phyloP scores from a whole-genome alignment of 2,113 vertebrate species.

The Chlorodrepanis virens region DNA sequence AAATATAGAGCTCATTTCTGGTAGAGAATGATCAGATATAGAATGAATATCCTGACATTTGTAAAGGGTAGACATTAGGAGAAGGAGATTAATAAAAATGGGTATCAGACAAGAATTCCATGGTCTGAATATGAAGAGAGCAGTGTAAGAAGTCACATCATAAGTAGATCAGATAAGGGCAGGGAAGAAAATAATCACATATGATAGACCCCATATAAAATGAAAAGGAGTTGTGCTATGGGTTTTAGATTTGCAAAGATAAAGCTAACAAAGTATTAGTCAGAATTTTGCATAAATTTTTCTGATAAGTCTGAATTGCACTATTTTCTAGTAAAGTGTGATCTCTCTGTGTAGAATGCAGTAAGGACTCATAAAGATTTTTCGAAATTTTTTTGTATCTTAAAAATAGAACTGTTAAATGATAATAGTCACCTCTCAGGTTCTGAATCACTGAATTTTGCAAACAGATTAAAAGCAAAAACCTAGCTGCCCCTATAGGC shows the following conservation, averaged over 20 bases:
- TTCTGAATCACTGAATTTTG: neutral
- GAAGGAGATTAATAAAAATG: neutral
- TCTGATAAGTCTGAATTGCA: neutral
- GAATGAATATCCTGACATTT: neutral
- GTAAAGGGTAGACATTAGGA: neutral
- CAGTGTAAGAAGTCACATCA: neutral
- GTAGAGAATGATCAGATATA: neutral
- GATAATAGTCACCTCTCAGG: neutral
- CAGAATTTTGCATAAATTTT: neutral
- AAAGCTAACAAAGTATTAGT: neutral
- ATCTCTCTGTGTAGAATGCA: neutral
- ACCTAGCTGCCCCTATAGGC: rapidly evolving
- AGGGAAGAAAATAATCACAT: neutral
- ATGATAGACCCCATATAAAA: neutral
- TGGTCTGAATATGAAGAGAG: neutral
- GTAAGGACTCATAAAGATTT: neutral
- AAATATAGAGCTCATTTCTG: neutral
- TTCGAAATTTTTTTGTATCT: neutral
- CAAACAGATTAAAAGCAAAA: neutral
- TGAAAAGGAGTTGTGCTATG: neutral
- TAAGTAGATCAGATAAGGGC: neutral
- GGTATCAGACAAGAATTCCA: neutral
- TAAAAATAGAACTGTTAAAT: neutral
- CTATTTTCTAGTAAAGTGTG: neutral
- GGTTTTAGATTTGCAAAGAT: neutral